These are phyloP conservation scores for Orestias chungarensis DNA, from an alignment of 2,797 vertebrate species.

Conservation along the genomic window DNA sequence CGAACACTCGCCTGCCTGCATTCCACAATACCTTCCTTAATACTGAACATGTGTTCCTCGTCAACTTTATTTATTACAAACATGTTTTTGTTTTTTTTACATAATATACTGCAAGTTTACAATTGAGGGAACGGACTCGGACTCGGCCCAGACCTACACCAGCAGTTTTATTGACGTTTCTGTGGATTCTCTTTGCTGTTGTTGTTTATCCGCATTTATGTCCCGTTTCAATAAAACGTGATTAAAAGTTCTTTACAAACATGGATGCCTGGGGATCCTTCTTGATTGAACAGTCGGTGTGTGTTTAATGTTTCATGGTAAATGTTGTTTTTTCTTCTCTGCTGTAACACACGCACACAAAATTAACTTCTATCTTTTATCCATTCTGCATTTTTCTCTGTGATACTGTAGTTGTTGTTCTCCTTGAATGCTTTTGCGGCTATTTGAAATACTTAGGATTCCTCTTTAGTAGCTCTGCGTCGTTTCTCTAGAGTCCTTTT, in stretches of 20 bases:
- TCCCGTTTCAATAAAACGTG: neutral
- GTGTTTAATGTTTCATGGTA: neutral
- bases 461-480: neutral
- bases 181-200: neutral
- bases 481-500: neutral
- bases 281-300: neutral
- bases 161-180: neutral
- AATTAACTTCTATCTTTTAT: too few relatives aligned
- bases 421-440: neutral
- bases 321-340: neutral
- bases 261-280: neutral
- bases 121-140: neutral
- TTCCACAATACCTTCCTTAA: neutral
- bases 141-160: neutral
- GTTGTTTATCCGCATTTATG: neutral
- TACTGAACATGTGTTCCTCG: neutral
- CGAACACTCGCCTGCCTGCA: neutral
- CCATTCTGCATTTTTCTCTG: neutral
- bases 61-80: conserved; percentile 4
- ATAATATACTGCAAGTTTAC: neutral
- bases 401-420: neutral
- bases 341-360: neutral
- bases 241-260: neutral
- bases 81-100: too few relatives aligned
- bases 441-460: neutral